Percentiles rank a stretch among this genome's conserved stretches.
phyloP scores from a whole-genome alignment of 2,888 invertebrate genomes.

The Drosophila melanosoma region DNA sequence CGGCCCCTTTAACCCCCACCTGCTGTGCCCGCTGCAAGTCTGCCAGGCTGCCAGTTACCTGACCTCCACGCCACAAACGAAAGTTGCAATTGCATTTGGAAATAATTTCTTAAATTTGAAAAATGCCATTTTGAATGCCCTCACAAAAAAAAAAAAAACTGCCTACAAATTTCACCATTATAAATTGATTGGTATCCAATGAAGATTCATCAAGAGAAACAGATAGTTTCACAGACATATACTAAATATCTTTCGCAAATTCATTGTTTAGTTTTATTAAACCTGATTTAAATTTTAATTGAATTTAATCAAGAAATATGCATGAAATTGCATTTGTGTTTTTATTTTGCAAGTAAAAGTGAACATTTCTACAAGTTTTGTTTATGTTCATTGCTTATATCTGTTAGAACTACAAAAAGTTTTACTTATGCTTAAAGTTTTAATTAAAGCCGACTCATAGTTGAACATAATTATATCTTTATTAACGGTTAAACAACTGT shows the following conservation, averaged over 20 bases:
- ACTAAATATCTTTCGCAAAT: not conserved
- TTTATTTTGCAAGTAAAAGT: not conserved
- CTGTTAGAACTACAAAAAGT: not conserved
- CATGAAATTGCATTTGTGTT: not conserved
- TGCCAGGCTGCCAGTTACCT: slow-evolving; percentile 20
- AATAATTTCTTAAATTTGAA: slow-evolving; percentile 3
- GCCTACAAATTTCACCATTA: not conserved
- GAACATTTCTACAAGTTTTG: not conserved
- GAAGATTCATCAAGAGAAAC: not conserved
- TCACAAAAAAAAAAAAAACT: not conserved
- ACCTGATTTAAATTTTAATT: not conserved
- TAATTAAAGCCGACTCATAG: not conserved
- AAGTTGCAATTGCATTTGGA: slow-evolving; percentile 48
- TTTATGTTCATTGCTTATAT: too few species aligned
- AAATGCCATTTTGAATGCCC: slow-evolving; percentile 19
- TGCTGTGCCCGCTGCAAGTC: slow-evolving; percentile 3
- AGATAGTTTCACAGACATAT: not conserved
- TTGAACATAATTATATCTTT: not conserved
- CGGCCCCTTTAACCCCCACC: slow-evolving; percentile 6
- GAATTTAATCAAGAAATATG: not conserved
- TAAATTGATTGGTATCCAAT: not conserved
- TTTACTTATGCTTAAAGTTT: not conserved
- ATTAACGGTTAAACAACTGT: not conserved
- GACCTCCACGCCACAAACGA: slow-evolving; percentile 53
- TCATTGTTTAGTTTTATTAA: not conserved